Base-by-base conservation (phyloP, 2,888 invertebrate species). In the Eristalinus aeneus region DNA sequence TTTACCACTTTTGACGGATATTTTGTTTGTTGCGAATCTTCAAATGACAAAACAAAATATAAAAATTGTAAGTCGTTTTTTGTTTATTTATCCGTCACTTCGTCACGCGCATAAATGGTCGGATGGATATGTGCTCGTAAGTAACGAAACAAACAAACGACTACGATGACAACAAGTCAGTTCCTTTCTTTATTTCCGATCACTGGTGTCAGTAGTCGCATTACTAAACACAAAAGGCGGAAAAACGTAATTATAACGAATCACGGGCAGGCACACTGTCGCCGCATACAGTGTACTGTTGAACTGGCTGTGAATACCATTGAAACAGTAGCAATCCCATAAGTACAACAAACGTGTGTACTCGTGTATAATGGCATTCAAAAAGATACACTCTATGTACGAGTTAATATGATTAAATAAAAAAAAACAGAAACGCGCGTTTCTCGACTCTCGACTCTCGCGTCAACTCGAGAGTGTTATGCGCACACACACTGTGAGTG, bases 241-340 rank as follows among this genome's bases (percentile, higher is more conserved):
- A 85, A 85, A 80, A 80, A 65, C 53, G 84, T 80, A 85, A 80
- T 85, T 80, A 80, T 68, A 72, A 53, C 46, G 76, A 85, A 80
- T 80, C 76, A 85, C 67, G 76, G 80, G 80, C 61, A 72, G 60
- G 58, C 63, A 54, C 54, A 71, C 63, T 77, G 64, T 56, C 53
- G 64, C 32, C 60, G 56, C 27, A 63, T 73, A 65, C 60, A 67
- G 60, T 73, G 65, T 72, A 72, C 72, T 77, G 56, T 34, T 46
- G 23, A 32, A 46, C n/a, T n/a, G 67, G 72, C 27, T 27, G 27
- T 72, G 16, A 39, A 60, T 60, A 72, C 82, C 54, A 54, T 32
- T 31, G 61, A 65, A 72, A 76, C 69, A 69, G 34, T 36, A 53
- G 60, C 67, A 54, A 53, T 54, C 65, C 64, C 65, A 67, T 56